phyloP scores from a whole-genome alignment of 2,113 vertebrate genomes.

The Oncorhynchus mykiss region DNA sequence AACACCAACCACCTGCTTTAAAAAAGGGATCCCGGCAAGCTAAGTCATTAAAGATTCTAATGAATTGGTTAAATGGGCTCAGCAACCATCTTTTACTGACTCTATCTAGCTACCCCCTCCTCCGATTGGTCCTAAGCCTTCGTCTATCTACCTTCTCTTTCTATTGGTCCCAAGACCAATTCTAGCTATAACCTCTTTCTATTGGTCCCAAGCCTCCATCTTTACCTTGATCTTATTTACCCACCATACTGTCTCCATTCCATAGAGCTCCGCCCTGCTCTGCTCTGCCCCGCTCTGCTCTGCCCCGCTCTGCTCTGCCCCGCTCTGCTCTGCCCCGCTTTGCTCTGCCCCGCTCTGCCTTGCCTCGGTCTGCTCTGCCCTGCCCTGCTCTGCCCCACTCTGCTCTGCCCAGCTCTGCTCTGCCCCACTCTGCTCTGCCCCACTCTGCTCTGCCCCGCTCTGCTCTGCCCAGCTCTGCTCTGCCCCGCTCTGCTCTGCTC shows the following conservation, averaged over 20 bases:
- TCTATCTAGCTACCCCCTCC: constrained; percentile 25
- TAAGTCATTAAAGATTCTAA: constrained; percentile 57
- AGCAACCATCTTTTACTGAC: constrained; percentile 64
- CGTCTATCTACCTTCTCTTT: no score
- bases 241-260: constrained; percentile 60
- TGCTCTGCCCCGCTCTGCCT: constrained; percentile 3
- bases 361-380: constrained; percentile 28
- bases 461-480: no score
- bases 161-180: no score
- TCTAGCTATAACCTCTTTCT: no score
- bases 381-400: constrained; percentile 11
- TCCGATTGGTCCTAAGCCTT: no score
- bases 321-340: no score
- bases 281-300: constrained; percentile 24
- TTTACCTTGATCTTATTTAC: constrained; percentile 75
- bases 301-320: constrained; percentile 10
- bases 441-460: constrained; percentile 6
- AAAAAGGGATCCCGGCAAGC: constrained; percentile 56
- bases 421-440: constrained; percentile 14
- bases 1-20: background rate
- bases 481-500: fast-evolving
- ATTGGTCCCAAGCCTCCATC: constrained; percentile 25
- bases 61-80: constrained; percentile 64
- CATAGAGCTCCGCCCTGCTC: background rate
- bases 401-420: constrained; percentile 9